Base-by-base conservation (phyloP, 2,113 vertebrate species). In the Chaenogobius annularis region DNA sequence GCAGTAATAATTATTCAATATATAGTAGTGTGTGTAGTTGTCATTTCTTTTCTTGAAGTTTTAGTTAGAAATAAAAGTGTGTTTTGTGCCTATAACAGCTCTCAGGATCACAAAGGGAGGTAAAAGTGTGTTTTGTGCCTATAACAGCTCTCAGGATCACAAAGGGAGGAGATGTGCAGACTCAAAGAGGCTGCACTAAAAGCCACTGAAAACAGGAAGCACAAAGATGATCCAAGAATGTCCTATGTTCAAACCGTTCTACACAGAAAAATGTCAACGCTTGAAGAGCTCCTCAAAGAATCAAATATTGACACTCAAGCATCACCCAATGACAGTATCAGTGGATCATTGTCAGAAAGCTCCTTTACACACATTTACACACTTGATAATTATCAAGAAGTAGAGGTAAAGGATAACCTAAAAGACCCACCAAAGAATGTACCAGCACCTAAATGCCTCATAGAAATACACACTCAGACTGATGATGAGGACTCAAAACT, bases 281-380 rank as follows among this genome's bases (percentile, higher is more conserved):
- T 93, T 6, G 80, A 91, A 23, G 86, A 91, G 43, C 85, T 92
- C 17, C 80, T 92, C 79, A 74, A 81, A 63, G 89, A 91, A 56
- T 23, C 87, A 0, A 72, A 73, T 26, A 10, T 55, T 0, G 31
- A 61, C 40, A 20, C 46, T 40, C 43, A 72, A 12, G 83, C 70
- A 72, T 31, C 43, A 70, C 69, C 44, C 35, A n/a, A 0, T n/a
- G 37, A 66, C 23, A 50, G 3, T 23, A 75, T 61, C 0, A 4
- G 47, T 72, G 69, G 26, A 65, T 76, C 56, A 0, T 40, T 26
- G 35, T 71, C 69, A 15, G 64, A 66, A 22, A 19, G 20, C 55
- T 35, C 43, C 66, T 31, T 31, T 59, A 56, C 68, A 48, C 13
- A 69, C 15, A 71, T 1, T 52, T 52, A 47, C 26, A 17, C 20